phyloP scores from a whole-genome alignment of 2,888 invertebrate species.

The Mimas tiliae region DNA sequence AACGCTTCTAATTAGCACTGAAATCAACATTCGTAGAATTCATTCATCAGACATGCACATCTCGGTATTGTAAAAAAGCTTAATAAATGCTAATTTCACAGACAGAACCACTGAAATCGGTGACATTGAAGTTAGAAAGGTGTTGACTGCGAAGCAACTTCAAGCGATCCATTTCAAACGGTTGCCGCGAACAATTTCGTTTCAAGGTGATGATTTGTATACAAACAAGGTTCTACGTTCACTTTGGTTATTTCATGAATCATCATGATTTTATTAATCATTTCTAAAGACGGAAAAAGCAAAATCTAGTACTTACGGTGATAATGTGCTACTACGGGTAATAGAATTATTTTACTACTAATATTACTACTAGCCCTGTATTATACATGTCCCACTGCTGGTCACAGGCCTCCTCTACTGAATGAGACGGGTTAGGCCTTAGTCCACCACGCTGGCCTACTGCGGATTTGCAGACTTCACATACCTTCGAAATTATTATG shows the following conservation, averaged over 20 bases:
- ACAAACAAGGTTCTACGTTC: constrained; percentile 24
- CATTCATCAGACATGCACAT: not conserved
- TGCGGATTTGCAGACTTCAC: too few species aligned
- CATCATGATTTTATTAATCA: constrained; percentile 4
- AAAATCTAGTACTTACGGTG: too few species aligned
- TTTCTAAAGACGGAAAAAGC: not conserved
- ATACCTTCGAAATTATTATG: too few species aligned
- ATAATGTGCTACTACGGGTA: too few species aligned
- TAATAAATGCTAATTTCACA: constrained; percentile 2
- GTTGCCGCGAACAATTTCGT: constrained; percentile 31
- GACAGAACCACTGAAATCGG: constrained; percentile 32
- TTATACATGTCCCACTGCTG: too few species aligned
- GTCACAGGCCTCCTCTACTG: too few species aligned
- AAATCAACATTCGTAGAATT: not conserved
- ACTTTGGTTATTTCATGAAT: not conserved
- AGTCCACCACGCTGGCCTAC: too few species aligned
- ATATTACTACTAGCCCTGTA: too few species aligned
- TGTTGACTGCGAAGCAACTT: constrained; percentile 23
- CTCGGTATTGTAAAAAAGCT: not conserved
- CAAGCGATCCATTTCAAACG: constrained; percentile 38
- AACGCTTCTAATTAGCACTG: not conserved
- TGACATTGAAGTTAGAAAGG: constrained; percentile 56
- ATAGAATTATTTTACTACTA: too few species aligned
- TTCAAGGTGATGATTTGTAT: constrained; percentile 37
- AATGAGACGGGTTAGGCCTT: too few species aligned